Evolutionary conservation across 1,140 invertebrate genomes (phyloP).

Genomic region (Adelges cooleyi): DNA sequence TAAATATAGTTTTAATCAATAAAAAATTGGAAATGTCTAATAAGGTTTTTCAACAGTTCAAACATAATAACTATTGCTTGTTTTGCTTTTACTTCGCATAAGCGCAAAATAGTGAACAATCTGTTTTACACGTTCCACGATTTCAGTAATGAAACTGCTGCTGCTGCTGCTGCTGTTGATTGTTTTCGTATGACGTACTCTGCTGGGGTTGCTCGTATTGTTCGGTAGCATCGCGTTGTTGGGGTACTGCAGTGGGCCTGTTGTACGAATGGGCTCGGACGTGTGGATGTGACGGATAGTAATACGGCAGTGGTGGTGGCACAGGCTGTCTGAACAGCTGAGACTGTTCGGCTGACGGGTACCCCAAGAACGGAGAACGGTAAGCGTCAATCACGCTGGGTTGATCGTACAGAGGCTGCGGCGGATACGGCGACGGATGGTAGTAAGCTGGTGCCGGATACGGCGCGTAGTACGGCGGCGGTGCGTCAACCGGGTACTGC

Average conservation of each 20-base stretch:
- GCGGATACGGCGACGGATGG: background rate
- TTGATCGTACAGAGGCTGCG: slow-evolving; percentile 4
- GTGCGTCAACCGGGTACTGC: background rate
- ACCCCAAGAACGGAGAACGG: background rate
- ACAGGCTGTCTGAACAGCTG: slow-evolving; percentile 5
- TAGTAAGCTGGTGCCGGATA: background rate
- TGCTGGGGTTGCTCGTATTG: slow-evolving; percentile 2
- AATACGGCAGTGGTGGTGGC: background rate
- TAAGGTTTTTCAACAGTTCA: too few species aligned
- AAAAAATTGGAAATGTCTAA: too few species aligned
- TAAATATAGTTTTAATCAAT: too few species aligned
- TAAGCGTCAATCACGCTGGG: slow-evolving; percentile 4
- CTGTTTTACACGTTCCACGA: background rate
- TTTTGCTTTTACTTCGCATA: too few species aligned
- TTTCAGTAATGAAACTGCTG: slow-evolving; percentile 4
- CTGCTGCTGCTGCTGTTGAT: slow-evolving; percentile 1
- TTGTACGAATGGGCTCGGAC: slow-evolving; percentile 4
- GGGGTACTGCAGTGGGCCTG: background rate
- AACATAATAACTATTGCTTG: too few species aligned
- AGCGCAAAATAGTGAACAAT: too few species aligned
- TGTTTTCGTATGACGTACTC: background rate
- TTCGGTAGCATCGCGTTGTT: background rate
- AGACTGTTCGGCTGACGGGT: background rate
- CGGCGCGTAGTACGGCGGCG: background rate
- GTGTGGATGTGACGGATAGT: background rate